Percentiles rank a stretch among this genome's conserved stretches.
These are phyloP conservation scores for Chymomyza amoena DNA, from an alignment of 2,888 invertebrate species.

Conservation along the genomic window DNA sequence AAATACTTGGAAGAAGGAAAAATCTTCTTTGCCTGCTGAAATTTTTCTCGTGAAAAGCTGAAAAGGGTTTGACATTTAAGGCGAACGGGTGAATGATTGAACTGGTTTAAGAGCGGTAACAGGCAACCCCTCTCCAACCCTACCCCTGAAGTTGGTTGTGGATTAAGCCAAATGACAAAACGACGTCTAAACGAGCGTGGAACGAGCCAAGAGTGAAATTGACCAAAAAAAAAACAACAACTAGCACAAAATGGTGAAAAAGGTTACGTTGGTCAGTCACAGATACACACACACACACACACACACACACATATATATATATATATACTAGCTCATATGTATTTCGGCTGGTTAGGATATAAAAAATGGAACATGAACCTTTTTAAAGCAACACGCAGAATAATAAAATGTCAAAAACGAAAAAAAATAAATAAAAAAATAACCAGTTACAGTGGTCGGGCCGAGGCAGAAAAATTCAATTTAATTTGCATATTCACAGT, in stretches of 20 bases:
- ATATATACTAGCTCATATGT: neutral
- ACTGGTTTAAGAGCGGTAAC: neutral
- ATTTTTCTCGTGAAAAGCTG: conserved; percentile 44
- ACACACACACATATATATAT: too few relatives aligned
- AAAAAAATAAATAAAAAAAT: neutral
- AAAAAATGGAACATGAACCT: conserved; percentile 18
- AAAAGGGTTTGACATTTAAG: conserved; percentile 67
- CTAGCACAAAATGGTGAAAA: conserved; percentile 1
- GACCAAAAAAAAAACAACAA: conserved; percentile 52
- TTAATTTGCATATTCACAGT: neutral
- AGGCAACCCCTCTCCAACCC: too few relatives aligned
- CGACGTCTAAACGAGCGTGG: conserved; percentile 62
- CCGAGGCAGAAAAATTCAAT: neutral
- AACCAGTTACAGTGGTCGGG: neutral
- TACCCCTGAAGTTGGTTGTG: neutral
- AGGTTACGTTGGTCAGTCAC: conserved; percentile 39
- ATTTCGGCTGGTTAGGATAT: neutral
- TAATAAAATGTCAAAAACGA: neutral
- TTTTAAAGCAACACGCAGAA: conserved; percentile 12
- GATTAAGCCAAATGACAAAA: conserved; percentile 57
- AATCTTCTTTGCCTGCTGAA: conserved; percentile 39
- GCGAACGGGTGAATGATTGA: conserved; percentile 26
- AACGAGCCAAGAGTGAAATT: conserved; percentile 52
- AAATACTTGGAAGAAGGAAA: conserved; percentile 47
- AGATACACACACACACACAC: conserved; percentile 19